A percentile compares a stretch with the other conserved stretches of the same genome.
Conservation (phyloP, 2,113 vertebrate genomes). For the Semnopithecus entellus region DNA sequence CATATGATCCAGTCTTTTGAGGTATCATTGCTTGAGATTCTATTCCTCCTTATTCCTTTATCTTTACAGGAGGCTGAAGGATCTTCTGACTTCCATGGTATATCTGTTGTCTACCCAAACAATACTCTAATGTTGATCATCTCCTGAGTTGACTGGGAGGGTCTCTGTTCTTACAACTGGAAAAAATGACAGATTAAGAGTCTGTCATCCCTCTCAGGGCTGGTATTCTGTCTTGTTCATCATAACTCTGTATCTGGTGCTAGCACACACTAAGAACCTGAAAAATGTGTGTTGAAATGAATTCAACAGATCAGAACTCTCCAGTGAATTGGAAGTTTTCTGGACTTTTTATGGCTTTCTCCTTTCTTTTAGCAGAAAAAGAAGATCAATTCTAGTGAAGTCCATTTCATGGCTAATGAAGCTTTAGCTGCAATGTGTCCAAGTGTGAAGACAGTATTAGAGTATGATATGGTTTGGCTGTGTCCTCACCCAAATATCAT, state of each 20-base stretch:
- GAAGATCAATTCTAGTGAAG: background rate
- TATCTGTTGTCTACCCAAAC: background rate
- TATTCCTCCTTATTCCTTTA: background rate
- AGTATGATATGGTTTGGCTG: background rate
- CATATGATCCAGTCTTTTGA: background rate
- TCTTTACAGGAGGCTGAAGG: background rate
- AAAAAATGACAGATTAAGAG: background rate
- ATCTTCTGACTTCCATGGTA: background rate
- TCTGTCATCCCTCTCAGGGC: background rate
- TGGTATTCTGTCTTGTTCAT: background rate
- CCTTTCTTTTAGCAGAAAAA: slow-evolving; percentile 9
- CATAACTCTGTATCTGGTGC: background rate
- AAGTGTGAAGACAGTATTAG: background rate
- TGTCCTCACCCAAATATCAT: no score
- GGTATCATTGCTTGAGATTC: background rate
- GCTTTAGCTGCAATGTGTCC: background rate
- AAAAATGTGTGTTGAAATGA: background rate
- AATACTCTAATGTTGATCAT: background rate
- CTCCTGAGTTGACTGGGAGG: background rate
- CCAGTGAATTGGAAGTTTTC: background rate
- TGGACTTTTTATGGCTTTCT: background rate
- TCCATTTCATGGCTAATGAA: background rate
- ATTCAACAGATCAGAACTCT: background rate
- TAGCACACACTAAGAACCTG: background rate
- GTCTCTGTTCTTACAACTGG: background rate